A percentile compares a stretch with the other conserved stretches of the same genome.
These are phyloP conservation scores for Xiphorhynchus elegans DNA, from an alignment of 2,113 vertebrate genomes.

Conservation along the genomic window DNA sequence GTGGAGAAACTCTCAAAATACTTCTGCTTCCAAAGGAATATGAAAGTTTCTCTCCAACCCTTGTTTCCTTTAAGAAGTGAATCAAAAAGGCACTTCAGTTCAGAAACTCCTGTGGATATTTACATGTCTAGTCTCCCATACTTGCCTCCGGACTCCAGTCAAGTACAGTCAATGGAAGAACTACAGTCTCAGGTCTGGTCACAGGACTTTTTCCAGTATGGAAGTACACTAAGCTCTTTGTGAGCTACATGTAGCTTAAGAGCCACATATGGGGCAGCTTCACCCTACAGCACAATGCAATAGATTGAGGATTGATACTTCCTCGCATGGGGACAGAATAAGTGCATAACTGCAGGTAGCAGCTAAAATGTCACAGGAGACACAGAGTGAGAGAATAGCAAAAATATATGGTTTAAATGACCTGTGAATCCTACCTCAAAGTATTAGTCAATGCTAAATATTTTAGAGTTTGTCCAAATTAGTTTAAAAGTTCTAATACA, in stretches of 20 bases:
- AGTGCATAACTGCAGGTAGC: neutral
- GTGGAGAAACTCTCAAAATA: neutral
- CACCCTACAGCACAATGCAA: neutral
- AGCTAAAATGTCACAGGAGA: neutral
- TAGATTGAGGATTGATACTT: rapidly evolving
- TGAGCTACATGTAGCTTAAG: neutral
- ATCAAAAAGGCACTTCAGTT: neutral
- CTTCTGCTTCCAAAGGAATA: neutral
- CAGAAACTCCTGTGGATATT: neutral
- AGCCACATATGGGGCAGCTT: neutral
- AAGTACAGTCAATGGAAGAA: neutral
- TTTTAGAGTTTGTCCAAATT: neutral
- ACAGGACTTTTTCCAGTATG: neutral
- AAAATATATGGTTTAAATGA: neutral
- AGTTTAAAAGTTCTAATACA: neutral
- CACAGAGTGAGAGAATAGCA: neutral
- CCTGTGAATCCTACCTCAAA: neutral
- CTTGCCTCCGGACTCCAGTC: neutral
- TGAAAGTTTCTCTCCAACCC: neutral
- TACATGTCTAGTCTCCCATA: neutral
- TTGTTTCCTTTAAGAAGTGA: neutral
- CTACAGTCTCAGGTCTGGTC: too few species aligned
- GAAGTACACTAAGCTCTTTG: neutral
- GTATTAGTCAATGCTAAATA: neutral
- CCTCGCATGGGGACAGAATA: neutral